Evolutionary conservation across 2,888 invertebrate genomes (phyloP), one percentile per base, ranked within the genome.

Genomic region (Aplocera efformata): DNA sequence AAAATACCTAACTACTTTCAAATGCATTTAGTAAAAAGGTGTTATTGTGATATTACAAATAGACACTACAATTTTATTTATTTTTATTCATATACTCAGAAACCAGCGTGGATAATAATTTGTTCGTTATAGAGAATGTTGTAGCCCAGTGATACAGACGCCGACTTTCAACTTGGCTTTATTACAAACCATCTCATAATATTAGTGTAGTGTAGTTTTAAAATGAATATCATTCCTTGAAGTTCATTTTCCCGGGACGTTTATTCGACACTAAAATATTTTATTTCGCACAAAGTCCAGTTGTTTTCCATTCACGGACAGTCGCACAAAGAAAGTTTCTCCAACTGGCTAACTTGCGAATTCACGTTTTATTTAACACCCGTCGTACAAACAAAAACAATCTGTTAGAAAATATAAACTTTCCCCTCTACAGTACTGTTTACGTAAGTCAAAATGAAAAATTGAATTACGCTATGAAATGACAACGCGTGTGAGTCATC

Each of bases 391-490:
- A 67, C 59, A 63, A 66, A 72, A 66, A 68, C 56, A 64, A 48
- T 50, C 20, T 36, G 59, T 40, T 67, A 63, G 42, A 65, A 74
- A 77, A 72, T 72, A 69, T 64, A 67, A 72, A 61, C 56, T 65
- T 66, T 65, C 67, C 67, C 71, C 72, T 71, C 64, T 60, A 46
- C 60, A 25, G 20, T 54, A 47, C 58, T 79, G 75, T 82, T 81
- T 79, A 78, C 73, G 67, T 67, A 32, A 72, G 67, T 65, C 73
- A 72, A 64, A 56, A 77, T 81, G 84, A 85, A 81, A 82, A 84
- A 85, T 85, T 78, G 75, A 78, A 78, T 79, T 71, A 63, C 67
- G 72, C 72, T 77, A 73, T 77, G 65, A 81, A 79, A 81, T 79
- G 83, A 81, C 82, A 82, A 69, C 67, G 63, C 67, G 67, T 66